Conservation (phyloP, 2,113 vertebrate genomes). For the Copsychus sechellarum region DNA sequence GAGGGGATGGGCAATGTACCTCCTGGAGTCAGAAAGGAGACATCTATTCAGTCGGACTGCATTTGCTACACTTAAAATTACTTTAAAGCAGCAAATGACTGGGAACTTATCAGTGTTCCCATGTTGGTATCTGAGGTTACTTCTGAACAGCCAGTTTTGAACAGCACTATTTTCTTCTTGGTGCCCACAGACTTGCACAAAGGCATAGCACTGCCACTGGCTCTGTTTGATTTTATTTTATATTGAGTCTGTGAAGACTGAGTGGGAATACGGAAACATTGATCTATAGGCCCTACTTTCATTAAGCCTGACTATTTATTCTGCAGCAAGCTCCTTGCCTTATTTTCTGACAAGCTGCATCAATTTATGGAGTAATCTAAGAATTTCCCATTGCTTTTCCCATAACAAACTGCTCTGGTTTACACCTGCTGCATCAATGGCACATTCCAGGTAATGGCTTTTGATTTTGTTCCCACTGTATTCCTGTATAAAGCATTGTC, state of each 20-base stretch:
- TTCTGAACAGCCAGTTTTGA: background rate
- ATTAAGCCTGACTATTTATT: background rate
- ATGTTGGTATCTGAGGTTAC: background rate
- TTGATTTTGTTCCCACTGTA: background rate
- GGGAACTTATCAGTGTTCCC: background rate
- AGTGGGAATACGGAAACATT: background rate
- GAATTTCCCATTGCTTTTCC: background rate
- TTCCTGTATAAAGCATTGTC: background rate
- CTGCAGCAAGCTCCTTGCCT: background rate
- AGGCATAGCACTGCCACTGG: background rate
- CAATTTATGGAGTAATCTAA: background rate
- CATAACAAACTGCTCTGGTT: background rate
- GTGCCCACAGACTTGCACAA: background rate
- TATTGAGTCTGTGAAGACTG: background rate
- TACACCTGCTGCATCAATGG: background rate
- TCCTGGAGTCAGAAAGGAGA: background rate
- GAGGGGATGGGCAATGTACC: background rate
- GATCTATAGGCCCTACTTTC: background rate
- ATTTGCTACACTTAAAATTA: background rate
- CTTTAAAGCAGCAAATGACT: background rate
- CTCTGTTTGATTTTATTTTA: background rate
- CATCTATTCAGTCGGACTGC: background rate
- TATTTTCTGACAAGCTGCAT: background rate
- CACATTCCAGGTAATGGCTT: background rate
- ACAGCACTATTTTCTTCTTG: background rate